Conservation (phyloP, 2,888 invertebrate genomes). For the Eurytoma californica region DNA sequence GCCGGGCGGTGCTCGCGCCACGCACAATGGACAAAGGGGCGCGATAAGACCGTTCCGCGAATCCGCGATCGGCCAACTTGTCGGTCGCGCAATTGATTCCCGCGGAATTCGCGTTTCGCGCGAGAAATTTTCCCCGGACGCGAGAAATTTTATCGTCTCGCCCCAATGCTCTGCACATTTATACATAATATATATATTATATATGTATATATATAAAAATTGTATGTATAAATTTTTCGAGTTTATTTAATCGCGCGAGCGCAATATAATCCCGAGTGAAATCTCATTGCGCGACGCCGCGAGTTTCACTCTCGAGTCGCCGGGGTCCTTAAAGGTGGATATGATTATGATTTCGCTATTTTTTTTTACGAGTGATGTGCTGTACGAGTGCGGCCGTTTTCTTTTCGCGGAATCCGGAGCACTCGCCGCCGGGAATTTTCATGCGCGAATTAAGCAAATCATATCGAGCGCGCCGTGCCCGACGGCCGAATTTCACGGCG, state of each 20-base stretch:
- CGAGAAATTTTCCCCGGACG: neutral
- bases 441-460: constrained; percentile 26
- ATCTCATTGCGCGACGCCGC: neutral
- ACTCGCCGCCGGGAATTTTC: neutral
- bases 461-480: neutral
- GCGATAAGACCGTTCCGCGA: constrained; percentile 33
- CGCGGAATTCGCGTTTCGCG: neutral
- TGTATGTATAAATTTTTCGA: neutral
- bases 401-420: constrained; percentile 20
- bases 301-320: neutral
- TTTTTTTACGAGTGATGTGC: constrained; percentile 11
- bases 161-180: too few relatives aligned
- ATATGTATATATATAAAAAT: too few relatives aligned
- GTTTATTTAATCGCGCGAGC: neutral
- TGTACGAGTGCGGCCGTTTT: neutral
- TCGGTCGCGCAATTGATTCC: neutral
- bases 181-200: neutral
- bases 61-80: constrained; percentile 19
- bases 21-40: constrained; percentile 39
- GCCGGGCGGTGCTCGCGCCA: neutral
- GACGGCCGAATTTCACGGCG: constrained; percentile 1
- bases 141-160: too few relatives aligned
- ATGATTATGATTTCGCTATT: constrained; percentile 20
- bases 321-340: neutral
- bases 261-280: neutral